These are phyloP conservation scores for Mizuhopecten yessoensis DNA, from an alignment of 1,140 invertebrate genomes.

Conservation along the genomic window DNA sequence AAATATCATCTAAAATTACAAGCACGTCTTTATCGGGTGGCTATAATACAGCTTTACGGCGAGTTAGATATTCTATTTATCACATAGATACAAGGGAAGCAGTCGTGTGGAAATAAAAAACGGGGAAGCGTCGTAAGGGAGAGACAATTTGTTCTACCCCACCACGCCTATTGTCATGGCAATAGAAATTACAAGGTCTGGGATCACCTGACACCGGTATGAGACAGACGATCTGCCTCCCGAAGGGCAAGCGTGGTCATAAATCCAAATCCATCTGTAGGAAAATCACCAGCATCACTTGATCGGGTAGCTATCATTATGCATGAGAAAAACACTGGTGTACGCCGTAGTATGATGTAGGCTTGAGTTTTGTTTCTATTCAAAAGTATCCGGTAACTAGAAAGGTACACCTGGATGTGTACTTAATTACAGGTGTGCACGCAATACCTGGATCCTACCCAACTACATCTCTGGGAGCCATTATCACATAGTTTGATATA, in stretches of 20 bases:
- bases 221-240: not conserved
- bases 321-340: not conserved
- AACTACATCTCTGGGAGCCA: not conserved
- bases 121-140: not conserved
- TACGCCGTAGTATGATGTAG: not conserved
- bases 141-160: not conserved
- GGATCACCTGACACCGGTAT: not conserved
- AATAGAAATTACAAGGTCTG: constrained; percentile 1
- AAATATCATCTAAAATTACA: too few relatives aligned
- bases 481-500: not conserved
- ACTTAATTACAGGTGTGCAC: constrained; percentile 16
- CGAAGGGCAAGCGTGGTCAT: not conserved
- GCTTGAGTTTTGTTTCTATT: not conserved
- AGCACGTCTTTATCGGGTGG: too few relatives aligned
- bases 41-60: too few relatives aligned
- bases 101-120: too few relatives aligned
- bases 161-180: constrained; percentile 8
- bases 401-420: constrained; percentile 7
- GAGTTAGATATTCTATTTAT: too few relatives aligned
- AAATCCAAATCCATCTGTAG: not conserved
- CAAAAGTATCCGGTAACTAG: constrained; percentile 9
- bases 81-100: too few relatives aligned
- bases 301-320: not conserved
- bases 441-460: constrained; percentile 10
- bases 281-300: not conserved